Conservation (phyloP, 2,797 vertebrate genomes). For the Nasua narica region DNA sequence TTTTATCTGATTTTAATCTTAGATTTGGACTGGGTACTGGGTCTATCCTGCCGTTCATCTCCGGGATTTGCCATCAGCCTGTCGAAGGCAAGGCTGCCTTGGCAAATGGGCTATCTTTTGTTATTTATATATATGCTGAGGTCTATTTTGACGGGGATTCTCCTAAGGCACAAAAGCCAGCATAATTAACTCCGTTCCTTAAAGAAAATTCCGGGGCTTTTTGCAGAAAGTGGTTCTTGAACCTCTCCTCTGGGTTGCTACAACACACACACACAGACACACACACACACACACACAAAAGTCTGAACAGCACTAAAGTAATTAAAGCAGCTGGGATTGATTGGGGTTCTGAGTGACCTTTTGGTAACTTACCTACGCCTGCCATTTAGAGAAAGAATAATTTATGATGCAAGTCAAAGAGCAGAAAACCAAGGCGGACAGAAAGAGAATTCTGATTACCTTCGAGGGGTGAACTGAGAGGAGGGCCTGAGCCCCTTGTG, state of each 20-base stretch:
- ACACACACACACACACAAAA: not conserved
- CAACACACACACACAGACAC: not conserved
- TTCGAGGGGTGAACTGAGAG: not conserved
- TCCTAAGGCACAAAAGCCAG: not conserved
- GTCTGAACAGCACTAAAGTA: slow-evolving; percentile 2
- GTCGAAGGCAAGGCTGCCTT: not conserved
- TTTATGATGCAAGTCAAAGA: slow-evolving; percentile 34
- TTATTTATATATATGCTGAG: not conserved
- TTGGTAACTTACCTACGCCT: slow-evolving; percentile 19
- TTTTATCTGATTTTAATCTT: not conserved
- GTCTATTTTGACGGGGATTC: not conserved
- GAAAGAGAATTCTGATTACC: not conserved
- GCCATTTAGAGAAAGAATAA: slow-evolving; percentile 42
- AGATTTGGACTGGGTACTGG: not conserved
- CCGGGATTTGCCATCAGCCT: not conserved
- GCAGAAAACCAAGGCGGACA: slow-evolving; percentile 39
- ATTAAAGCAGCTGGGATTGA: slow-evolving; percentile 37
- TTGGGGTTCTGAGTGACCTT: slow-evolving; percentile 17
- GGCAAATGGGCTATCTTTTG: not conserved
- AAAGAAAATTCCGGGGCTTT: not conserved
- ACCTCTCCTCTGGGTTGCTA: not conserved
- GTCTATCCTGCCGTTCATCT: not conserved
- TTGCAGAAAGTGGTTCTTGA: not conserved
- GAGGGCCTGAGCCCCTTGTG: not conserved
- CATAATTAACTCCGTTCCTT: not conserved